Percentiles rank a stretch among this genome's conserved stretches.
Evolutionary conservation across 2,888 invertebrate species (phyloP).

Genomic region (Tenthredo scrophulariae): DNA sequence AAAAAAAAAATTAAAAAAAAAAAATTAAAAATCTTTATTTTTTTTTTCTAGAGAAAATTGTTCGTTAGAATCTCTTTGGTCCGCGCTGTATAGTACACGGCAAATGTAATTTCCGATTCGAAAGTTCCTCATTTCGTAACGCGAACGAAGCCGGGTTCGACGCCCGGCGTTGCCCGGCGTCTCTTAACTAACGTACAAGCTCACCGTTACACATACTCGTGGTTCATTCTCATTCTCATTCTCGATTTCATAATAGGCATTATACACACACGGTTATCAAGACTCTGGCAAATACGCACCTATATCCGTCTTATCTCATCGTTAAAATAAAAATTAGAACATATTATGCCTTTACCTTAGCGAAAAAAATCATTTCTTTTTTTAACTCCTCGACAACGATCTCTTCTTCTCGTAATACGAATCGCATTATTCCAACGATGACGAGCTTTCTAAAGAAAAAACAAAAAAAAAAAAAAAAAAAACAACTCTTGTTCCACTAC

Average conservation of each 20-base stretch:
- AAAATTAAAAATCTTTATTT: neutral
- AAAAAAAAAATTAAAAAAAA: neutral
- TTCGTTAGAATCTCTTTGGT: constrained; percentile 16
- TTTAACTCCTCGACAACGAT: too few species aligned
- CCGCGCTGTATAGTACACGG: neutral
- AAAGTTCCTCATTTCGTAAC: constrained; percentile 73
- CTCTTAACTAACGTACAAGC: constrained; percentile 45
- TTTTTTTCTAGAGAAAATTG: neutral
- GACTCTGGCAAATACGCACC: neutral
- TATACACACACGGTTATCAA: neutral
- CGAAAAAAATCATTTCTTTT: too few species aligned
- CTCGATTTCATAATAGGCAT: constrained; percentile 10
- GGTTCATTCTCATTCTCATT: constrained; percentile 12
- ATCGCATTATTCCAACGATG: neutral
- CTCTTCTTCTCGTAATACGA: too few species aligned
- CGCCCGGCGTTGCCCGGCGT: constrained; percentile 62
- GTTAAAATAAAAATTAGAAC: too few species aligned
- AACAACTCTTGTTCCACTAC: neutral
- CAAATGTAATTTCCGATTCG: constrained; percentile 46
- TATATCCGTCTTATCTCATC: neutral
- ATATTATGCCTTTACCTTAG: too few species aligned
- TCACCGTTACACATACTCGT: constrained; percentile 12
- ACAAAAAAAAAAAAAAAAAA: neutral
- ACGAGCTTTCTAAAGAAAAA: neutral
- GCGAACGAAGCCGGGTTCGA: constrained; percentile 70